Percentiles rank a stretch among this genome's conserved stretches.
phyloP scores from a whole-genome alignment of 2,113 vertebrate species.

The Eclectus roratus region DNA sequence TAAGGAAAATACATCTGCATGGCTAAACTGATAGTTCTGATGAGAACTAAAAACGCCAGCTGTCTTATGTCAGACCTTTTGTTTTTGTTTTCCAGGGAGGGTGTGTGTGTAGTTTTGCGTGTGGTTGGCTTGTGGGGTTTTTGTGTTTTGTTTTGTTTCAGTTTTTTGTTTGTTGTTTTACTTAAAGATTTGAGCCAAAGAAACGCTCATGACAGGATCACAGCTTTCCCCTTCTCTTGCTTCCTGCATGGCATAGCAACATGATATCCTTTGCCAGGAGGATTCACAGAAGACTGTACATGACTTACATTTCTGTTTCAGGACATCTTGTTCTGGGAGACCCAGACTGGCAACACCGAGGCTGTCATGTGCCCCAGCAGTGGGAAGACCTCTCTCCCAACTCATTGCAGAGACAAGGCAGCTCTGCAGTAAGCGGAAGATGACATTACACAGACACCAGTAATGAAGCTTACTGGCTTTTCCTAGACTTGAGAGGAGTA shows the following conservation, averaged over 20 bases:
- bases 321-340: neutral
- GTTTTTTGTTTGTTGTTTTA: neutral
- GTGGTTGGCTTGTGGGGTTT: neutral
- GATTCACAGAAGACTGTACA: neutral
- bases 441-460: too few species aligned
- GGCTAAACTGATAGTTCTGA: neutral
- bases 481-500: neutral
- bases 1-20: neutral
- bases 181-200: neutral
- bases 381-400: neutral
- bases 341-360: neutral
- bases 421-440: neutral
- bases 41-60: neutral
- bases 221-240: neutral
- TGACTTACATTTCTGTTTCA: neutral
- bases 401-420: rapidly evolving
- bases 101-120: neutral
- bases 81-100: neutral
- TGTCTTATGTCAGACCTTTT: neutral
- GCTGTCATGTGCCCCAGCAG: neutral
- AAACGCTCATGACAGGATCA: neutral
- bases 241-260: neutral
- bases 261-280: rapidly evolving
- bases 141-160: rapidly evolving
- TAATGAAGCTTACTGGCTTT: rapidly evolving